Evolutionary conservation across 2,113 vertebrate species (phyloP).

Genomic region (Corythornis vintsioides): DNA sequence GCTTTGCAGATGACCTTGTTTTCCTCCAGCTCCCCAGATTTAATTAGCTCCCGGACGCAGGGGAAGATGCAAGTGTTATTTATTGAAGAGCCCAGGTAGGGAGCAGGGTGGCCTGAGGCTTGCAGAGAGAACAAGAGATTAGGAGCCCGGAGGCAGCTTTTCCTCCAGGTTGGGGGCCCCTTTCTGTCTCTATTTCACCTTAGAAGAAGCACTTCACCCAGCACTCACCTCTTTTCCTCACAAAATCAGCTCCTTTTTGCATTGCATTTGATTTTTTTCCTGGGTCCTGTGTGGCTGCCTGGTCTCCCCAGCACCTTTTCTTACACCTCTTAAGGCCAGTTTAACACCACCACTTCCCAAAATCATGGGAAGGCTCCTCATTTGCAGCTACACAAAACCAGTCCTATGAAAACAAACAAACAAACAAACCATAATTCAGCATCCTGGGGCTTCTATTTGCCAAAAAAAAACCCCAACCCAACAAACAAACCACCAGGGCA

Average conservation of each 20-base stretch:
- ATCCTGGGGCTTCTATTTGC: not conserved
- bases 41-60: not conserved
- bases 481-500: not conserved
- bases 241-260: not conserved
- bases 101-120: not conserved
- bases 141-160: not conserved
- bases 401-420: not conserved
- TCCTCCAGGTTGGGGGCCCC: not conserved
- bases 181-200: not conserved
- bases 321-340: not conserved
- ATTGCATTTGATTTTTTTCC: not conserved
- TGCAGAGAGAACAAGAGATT: not conserved
- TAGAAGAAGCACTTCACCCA: not conserved
- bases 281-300: fast-evolving
- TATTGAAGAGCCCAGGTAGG: not conserved
- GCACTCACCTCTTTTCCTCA: not conserved
- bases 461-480: no score
- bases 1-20: fast-evolving
- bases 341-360: not conserved
- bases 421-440: not conserved
- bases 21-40: not conserved
- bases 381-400: not conserved
- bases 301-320: not conserved
- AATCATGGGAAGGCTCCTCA: fast-evolving
- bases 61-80: fast-evolving